Percentiles rank a stretch among this genome's conserved stretches.
phyloP scores from a whole-genome alignment of 2,888 invertebrate genomes.

The Drosophila recens region DNA sequence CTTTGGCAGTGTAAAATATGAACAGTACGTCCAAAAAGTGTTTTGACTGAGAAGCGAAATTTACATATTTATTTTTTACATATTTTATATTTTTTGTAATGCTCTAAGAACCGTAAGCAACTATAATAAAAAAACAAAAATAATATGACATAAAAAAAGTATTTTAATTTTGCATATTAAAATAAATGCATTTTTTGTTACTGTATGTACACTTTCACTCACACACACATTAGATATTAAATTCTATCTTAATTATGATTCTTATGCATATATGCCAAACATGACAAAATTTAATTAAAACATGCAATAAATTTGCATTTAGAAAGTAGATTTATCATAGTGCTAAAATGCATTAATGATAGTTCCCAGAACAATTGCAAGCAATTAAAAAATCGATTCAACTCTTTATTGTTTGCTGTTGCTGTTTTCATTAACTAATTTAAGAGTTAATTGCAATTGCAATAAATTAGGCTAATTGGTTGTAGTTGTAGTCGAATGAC shows the following conservation, averaged over 20 bases:
- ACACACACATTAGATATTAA: too few species aligned
- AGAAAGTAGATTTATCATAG: background rate
- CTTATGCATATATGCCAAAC: too few species aligned
- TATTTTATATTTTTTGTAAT: too few species aligned
- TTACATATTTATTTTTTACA: background rate
- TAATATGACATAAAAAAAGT: too few species aligned
- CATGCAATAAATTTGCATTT: background rate
- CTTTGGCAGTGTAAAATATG: too few species aligned
- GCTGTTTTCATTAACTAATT: background rate
- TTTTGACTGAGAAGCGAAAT: background rate
- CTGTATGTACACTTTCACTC: too few species aligned
- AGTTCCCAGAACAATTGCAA: background rate
- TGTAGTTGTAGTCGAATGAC: background rate
- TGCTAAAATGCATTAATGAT: background rate
- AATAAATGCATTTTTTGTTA: too few species aligned
- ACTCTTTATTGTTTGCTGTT: background rate
- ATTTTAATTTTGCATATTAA: too few species aligned
- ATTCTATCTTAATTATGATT: too few species aligned
- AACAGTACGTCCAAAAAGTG: too few species aligned
- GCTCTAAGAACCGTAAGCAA: too few species aligned
- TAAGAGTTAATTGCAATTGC: background rate
- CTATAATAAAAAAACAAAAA: too few species aligned
- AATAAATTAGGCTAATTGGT: background rate
- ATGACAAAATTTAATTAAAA: background rate
- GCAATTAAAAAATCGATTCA: background rate